A percentile compares a stretch with the other conserved stretches of the same genome.
Conservation (phyloP, 2,888 invertebrate genomes). For the Chirona hameri region DNA sequence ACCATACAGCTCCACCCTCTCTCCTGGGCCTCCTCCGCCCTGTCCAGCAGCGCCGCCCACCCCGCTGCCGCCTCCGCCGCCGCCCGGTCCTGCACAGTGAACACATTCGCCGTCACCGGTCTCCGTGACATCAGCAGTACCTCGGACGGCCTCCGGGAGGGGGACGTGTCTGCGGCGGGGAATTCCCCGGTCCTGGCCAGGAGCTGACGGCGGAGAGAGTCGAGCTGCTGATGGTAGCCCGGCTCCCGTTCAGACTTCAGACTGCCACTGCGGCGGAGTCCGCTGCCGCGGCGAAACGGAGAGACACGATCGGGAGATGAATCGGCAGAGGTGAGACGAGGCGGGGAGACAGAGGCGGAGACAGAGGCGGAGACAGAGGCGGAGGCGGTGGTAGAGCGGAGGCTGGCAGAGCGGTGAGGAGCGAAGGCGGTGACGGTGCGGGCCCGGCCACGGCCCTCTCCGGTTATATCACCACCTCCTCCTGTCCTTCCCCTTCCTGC, state of each 20-base stretch:
- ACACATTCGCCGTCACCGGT: not conserved
- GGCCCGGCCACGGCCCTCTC: not conserved
- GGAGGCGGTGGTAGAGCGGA: not conserved
- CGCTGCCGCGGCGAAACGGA: not conserved
- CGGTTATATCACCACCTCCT: not conserved
- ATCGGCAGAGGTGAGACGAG: not conserved
- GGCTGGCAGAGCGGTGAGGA: not conserved
- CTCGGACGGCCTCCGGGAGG: not conserved
- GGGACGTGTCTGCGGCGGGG: not conserved
- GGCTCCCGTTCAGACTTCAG: not conserved
- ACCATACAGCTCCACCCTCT: not conserved
- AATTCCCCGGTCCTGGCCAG: not conserved
- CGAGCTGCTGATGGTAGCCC: not conserved
- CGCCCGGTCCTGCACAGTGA: not conserved
- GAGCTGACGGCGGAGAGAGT: not conserved
- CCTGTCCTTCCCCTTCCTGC: not conserved
- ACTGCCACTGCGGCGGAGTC: not conserved
- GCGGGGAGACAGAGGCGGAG: too few relatives aligned
- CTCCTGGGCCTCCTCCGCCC: too few relatives aligned
- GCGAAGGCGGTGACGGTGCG: not conserved
- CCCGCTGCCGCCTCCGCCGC: too few relatives aligned
- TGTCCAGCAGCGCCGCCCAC: too few relatives aligned
- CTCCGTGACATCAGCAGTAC: not conserved
- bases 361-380: too few relatives aligned
- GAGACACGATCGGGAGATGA: not conserved